Percentiles rank a stretch among this genome's conserved stretches.
These are phyloP conservation scores for Gopherus flavomarginatus DNA, from an alignment of 2,113 vertebrate genomes.

Conservation along the genomic window DNA sequence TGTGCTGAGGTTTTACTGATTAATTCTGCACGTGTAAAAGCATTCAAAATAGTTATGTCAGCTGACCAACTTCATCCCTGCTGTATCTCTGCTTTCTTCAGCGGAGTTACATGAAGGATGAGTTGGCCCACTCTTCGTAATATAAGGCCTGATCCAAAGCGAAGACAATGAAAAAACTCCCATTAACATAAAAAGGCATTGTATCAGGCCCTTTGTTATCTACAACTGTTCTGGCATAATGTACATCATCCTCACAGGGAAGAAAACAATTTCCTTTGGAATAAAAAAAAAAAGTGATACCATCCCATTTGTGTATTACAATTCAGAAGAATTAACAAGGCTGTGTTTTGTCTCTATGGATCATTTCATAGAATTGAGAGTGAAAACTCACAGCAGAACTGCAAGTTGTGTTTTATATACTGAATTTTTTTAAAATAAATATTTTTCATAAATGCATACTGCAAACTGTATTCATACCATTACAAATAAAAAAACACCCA, in stretches of 20 bases:
- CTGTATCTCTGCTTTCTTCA: not conserved
- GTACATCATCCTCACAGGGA: slow-evolving; percentile 4
- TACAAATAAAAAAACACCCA: not conserved
- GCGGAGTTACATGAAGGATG: not conserved
- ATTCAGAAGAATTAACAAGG: not conserved
- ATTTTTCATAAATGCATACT: not conserved
- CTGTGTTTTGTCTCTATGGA: not conserved
- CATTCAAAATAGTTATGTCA: slow-evolving; percentile 44
- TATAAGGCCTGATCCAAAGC: not conserved
- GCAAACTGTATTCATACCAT: not conserved
- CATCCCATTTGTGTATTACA: not conserved
- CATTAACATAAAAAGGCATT: not conserved
- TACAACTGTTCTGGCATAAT: slow-evolving; percentile 54
- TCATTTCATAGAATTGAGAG: not conserved
- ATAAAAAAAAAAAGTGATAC: not conserved
- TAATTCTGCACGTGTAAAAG: not conserved
- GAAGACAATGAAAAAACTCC: not conserved
- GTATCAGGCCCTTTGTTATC: fast-evolving
- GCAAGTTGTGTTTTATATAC: not conserved
- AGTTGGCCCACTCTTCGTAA: not conserved
- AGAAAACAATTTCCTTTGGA: not conserved
- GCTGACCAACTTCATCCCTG: not conserved
- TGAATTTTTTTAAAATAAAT: not conserved
- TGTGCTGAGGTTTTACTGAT: not conserved
- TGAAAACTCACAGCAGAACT: not conserved